Conservation (phyloP, 1,140 invertebrate species). For the Zaprionus ghesquierei region DNA sequence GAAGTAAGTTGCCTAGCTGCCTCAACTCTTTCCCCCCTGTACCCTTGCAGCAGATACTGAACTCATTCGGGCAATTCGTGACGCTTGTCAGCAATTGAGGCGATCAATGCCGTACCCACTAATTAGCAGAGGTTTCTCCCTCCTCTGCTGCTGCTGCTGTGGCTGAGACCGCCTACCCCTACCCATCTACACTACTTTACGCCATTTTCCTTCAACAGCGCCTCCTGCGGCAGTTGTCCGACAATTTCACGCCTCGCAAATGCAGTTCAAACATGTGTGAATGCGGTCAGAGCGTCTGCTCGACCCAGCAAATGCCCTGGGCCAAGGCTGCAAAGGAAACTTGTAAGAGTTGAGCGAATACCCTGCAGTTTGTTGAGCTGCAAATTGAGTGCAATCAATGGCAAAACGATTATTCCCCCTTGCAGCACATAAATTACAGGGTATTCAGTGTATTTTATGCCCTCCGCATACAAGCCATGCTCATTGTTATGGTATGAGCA, state of each 20-base stretch:
- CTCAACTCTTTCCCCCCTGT: too few relatives aligned
- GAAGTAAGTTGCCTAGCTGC: slow-evolving; percentile 7
- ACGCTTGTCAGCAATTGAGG: slow-evolving; percentile 37
- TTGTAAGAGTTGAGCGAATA: neutral
- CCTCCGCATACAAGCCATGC: neutral
- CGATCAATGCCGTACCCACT: slow-evolving; percentile 36
- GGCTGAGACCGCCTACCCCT: neutral
- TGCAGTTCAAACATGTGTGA: slow-evolving; percentile 42
- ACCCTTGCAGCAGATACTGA: slow-evolving; percentile 12
- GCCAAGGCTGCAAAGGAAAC: neutral
- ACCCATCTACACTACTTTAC: neutral
- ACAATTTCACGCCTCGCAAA: slow-evolving; percentile 60
- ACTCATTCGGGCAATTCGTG: slow-evolving; percentile 10
- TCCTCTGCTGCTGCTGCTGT: neutral
- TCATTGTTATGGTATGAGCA: neutral
- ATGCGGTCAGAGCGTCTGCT: neutral
- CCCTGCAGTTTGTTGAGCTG: neutral
- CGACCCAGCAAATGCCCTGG: neutral
- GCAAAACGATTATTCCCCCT: neutral
- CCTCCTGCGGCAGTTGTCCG: slow-evolving; percentile 27
- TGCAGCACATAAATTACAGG: neutral
- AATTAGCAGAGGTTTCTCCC: slow-evolving; percentile 28
- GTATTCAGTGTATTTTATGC: neutral
- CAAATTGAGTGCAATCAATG: neutral
- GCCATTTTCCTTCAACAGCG: too few relatives aligned